Conservation (phyloP, 30 jellyfish, hydroid and myxozoan genomes). For the Sanderia malayensis region DNA sequence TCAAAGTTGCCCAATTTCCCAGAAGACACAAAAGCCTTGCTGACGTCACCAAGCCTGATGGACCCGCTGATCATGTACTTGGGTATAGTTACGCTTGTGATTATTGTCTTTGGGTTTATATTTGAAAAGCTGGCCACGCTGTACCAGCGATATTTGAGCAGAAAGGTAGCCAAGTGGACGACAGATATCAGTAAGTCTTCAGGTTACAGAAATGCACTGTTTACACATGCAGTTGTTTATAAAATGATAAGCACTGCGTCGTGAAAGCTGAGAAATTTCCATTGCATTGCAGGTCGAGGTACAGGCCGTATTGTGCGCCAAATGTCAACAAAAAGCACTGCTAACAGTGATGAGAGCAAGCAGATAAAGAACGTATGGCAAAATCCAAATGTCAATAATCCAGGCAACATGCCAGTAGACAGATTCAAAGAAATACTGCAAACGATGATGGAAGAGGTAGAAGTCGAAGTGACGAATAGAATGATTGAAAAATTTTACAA, state of each 20-base stretch:
- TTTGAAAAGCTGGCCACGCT: not conserved
- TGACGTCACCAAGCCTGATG: conserved; percentile 14
- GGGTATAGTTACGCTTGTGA: conserved; percentile 26
- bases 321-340: too few relatives aligned
- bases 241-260: too few relatives aligned
- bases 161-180: not conserved
- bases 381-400: not conserved
- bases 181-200: too few relatives aligned
- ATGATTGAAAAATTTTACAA: not conserved
- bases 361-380: too few relatives aligned
- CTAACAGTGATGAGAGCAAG: too few relatives aligned
- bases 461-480: not conserved
- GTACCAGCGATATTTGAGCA: not conserved
- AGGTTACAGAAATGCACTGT: too few relatives aligned
- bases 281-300: too few relatives aligned
- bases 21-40: not conserved
- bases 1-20: too few relatives aligned
- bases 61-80: conserved; percentile 13
- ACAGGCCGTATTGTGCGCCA: too few relatives aligned
- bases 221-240: too few relatives aligned
- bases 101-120: conserved; percentile 23
- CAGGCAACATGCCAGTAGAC: not conserved
- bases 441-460: not conserved
- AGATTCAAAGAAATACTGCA: not conserved
- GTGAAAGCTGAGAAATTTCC: too few relatives aligned